Evolutionary conservation across 2,888 invertebrate species (phyloP), one percentile per base, ranked within the genome.

Genomic region (Catocala nupta): DNA sequence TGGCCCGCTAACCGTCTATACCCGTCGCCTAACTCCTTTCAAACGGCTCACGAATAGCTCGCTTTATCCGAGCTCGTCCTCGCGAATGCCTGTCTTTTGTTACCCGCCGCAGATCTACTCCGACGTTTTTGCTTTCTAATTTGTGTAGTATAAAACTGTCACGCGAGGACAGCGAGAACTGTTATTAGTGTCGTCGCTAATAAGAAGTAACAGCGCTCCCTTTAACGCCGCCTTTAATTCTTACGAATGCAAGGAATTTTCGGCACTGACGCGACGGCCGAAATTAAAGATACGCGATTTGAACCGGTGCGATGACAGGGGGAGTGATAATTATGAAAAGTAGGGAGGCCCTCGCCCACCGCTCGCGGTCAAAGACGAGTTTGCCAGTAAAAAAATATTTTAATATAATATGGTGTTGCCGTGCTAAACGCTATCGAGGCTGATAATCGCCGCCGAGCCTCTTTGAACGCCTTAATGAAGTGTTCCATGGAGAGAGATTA

Each of bases 381-480:
- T 78, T 70, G 68, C 75, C 78, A 75, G 78, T 76, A 79, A 84
- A 85, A 86, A 88, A 86, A 83, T 83, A 84, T 81, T 86, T 88
- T 86, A 88, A 86, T 88, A 85, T 86, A 89, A 89, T 88, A 88
- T 87, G 85, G 84, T 88, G 88, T 88, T 87, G 85, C 86, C 83
- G 75, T 82, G 80, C 80, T 86, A 81, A 86, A 89, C 87, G 89
- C 78, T 90, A 91, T 91, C 89, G 81, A 79, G 74, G 81, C 82
- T 84, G 89, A 89, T 92, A 92, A 92, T 91, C 90, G 85, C 87
- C 78, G 81, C 76, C 82, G 81, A 89, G 90, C 89, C 88, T 84
- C 88, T 86, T 84, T 83, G 87, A 88, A 87, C 78, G 81, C 86
- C 87, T 87, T 91, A 91, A 92, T 90, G 90, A 91, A 92, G 90